phyloP scores from a whole-genome alignment of 2,113 vertebrate species.

The Siphamia tubifer region DNA sequence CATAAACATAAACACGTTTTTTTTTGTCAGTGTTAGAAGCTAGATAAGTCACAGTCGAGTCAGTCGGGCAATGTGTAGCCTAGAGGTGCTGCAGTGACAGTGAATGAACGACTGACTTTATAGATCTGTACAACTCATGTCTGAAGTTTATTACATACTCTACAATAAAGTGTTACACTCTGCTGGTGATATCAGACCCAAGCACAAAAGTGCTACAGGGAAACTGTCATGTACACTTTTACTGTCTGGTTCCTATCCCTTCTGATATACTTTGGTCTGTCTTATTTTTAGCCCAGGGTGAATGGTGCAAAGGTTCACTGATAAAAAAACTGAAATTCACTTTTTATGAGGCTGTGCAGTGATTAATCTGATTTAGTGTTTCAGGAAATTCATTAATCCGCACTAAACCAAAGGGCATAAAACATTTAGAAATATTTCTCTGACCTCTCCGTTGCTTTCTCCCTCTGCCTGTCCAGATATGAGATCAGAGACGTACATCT shows the following conservation, averaged over 20 bases:
- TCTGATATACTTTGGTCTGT: slow-evolving; percentile 25
- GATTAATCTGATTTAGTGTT: neutral
- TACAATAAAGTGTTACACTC: slow-evolving; percentile 15
- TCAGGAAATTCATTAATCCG: neutral
- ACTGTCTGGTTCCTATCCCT: neutral
- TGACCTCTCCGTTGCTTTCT: neutral
- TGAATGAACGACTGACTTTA: slow-evolving; percentile 32
- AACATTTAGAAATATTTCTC: neutral
- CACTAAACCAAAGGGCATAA: neutral
- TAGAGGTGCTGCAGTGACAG: slow-evolving; percentile 1
- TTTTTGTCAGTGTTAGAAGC: neutral
- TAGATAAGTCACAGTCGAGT: neutral
- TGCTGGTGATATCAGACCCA: slow-evolving; percentile 4
- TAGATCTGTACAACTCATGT: neutral
- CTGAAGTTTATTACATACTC: slow-evolving; percentile 37
- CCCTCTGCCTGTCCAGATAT: slow-evolving; percentile 77
- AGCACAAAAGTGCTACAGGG: slow-evolving; percentile 9
- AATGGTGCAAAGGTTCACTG: neutral
- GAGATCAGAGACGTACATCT: slow-evolving; percentile 95
- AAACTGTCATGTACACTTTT: slow-evolving; percentile 2
- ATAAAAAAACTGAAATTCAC: neutral
- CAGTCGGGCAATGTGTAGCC: slow-evolving; percentile 1
- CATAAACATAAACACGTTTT: slow-evolving; percentile 10
- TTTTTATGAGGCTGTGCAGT: neutral
- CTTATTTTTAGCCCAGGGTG: slow-evolving; percentile 20